phyloP scores from a whole-genome alignment of 2,888 invertebrate genomes.

The Drosophila nr. perissopoda region DNA sequence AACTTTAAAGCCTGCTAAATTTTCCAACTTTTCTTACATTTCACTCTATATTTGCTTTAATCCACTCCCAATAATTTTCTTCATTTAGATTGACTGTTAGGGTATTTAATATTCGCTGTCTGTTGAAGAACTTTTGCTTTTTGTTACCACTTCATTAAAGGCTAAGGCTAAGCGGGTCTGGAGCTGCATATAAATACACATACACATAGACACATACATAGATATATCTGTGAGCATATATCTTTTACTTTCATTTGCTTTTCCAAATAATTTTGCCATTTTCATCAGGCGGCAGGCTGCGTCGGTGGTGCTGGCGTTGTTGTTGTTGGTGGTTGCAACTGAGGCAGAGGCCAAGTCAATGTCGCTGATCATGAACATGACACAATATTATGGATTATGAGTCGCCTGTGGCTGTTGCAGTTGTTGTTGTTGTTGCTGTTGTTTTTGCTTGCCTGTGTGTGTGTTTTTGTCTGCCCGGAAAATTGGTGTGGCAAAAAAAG shows the following conservation, averaged over 20 bases:
- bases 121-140: not conserved
- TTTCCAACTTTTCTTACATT: not conserved
- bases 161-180: slow-evolving; percentile 31
- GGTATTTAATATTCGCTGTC: slow-evolving; percentile 9
- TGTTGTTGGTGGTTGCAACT: slow-evolving; percentile 6
- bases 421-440: slow-evolving; percentile 15
- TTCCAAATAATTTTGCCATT: slow-evolving; percentile 75
- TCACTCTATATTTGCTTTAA: not conserved
- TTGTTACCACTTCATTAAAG: slow-evolving; percentile 75
- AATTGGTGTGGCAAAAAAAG: slow-evolving; percentile 66
- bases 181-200: slow-evolving; percentile 26
- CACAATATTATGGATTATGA: slow-evolving; percentile 79
- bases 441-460: slow-evolving; percentile 32
- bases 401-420: slow-evolving; percentile 39
- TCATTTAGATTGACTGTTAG: not conserved
- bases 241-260: slow-evolving; percentile 75
- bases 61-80: not conserved
- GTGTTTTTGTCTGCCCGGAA: slow-evolving; percentile 43
- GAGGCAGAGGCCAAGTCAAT: slow-evolving; percentile 41
- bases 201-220: not conserved
- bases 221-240: slow-evolving; percentile 41
- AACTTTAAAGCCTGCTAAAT: not conserved
- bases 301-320: not conserved
- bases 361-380: slow-evolving; percentile 77
- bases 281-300: slow-evolving; percentile 22